Base-by-base conservation (phyloP, 2,888 invertebrate species). In the Cheiracanthium punctorium region DNA sequence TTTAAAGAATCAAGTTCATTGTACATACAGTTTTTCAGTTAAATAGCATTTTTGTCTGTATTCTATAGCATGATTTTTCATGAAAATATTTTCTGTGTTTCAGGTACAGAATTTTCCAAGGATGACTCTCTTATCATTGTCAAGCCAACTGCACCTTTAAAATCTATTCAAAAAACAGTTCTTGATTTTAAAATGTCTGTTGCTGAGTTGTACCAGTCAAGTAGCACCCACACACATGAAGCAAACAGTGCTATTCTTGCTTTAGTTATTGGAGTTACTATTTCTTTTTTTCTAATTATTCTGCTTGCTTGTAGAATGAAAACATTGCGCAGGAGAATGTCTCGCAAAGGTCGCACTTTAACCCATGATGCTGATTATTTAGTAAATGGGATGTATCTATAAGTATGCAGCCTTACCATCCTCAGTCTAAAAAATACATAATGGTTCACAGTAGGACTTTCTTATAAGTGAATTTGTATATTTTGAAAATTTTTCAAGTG, bases 371-470 rank as follows among this genome's bases (percentile, higher is more conserved):
- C 98, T 0, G 98, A 98, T 93, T 98, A 98, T 93, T 94, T 98
- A 90, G 98, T 98, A 90, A 98, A 98, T 93, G 98, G 98, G 91
- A 98, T 98, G 98, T 98, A 98, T 93, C 94, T 98, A 91, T 97
- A 95, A 70, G 28, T 37, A n/a, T n/a, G n/a, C n/a, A n/a, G n/a
- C n/a, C n/a, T n/a, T n/a, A n/a, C n/a, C n/a, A n/a, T n/a, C n/a
- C n/a, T n/a, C n/a, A n/a, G n/a, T n/a, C n/a, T n/a, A n/a, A n/a
- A n/a, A n/a, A n/a, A n/a, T n/a, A n/a, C n/a, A n/a, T n/a, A n/a
- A n/a, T n/a, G n/a, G n/a, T n/a, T n/a, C n/a, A n/a, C n/a, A n/a
- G n/a, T n/a, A n/a, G n/a, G n/a, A n/a, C n/a, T n/a, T n/a, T n/a
- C n/a, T n/a, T n/a, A n/a, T n/a, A n/a, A n/a, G n/a, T n/a, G n/a